Percentiles rank a stretch among this genome's conserved stretches.
Evolutionary conservation across 1,140 invertebrate genomes (phyloP).

Genomic region (Sarcophaga peregrina): DNA sequence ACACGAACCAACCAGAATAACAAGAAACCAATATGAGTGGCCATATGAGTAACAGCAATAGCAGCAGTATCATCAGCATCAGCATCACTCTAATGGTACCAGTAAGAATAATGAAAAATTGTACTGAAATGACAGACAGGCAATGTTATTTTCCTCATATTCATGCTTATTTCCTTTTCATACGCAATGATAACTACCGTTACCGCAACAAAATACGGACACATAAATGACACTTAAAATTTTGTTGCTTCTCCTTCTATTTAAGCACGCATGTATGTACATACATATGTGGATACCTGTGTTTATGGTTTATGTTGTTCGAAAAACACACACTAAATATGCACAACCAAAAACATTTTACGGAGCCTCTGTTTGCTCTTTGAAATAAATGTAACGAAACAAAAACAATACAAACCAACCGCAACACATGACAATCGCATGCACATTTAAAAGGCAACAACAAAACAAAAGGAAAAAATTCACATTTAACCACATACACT

Average conservation of each 20-base stretch:
- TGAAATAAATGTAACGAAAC: background rate
- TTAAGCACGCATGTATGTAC: background rate
- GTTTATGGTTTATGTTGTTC: no score
- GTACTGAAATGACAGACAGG: slow-evolving; percentile 9
- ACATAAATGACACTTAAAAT: background rate
- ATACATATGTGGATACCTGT: background rate
- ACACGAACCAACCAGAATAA: background rate
- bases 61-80: no score
- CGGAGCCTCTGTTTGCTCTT: no score
- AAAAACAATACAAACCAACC: background rate
- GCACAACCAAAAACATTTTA: no score
- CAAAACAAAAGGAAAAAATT: background rate
- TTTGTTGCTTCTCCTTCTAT: background rate
- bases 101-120: background rate
- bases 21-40: no score
- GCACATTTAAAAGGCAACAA: background rate
- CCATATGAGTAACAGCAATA: no score
- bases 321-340: no score
- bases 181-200: background rate
- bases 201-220: slow-evolving; percentile 6
- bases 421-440: background rate
- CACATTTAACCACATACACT: background rate
- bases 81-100: no score
- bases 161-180: no score
- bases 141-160: background rate